Percentiles rank a stretch among this genome's conserved stretches.
Evolutionary conservation across 2,113 vertebrate genomes (phyloP).

Genomic region (Mastomys natalensis): DNA sequence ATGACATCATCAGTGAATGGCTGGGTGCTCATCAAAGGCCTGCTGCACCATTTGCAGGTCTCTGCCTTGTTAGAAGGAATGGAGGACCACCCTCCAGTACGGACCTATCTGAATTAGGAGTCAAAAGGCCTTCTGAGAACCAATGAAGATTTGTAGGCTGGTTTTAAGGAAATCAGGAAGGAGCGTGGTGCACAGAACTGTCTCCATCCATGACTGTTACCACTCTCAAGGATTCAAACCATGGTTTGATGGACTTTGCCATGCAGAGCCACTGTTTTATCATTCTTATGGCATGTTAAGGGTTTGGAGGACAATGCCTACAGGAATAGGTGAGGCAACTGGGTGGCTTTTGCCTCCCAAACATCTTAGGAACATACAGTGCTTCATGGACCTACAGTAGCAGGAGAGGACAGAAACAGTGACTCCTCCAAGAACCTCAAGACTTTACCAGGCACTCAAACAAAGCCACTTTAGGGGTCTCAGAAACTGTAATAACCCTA

Average conservation of each 20-base stretch:
- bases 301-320: not conserved
- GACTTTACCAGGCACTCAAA: not conserved
- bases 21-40: not conserved
- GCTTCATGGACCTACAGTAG: not conserved
- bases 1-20: not conserved
- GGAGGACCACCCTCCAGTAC: not conserved
- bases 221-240: slow-evolving; percentile 26
- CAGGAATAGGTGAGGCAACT: not conserved
- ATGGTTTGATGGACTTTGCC: not conserved
- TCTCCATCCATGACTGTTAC: not conserved
- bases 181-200: not conserved
- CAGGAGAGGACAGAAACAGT: not conserved
- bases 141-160: not conserved
- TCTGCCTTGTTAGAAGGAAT: not conserved
- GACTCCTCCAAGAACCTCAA: not conserved
- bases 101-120: not conserved
- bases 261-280: not conserved
- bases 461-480: not conserved
- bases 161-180: not conserved
- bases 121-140: not conserved
- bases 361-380: not conserved
- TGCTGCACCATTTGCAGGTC: not conserved
- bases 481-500: not conserved
- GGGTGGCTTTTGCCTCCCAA: not conserved
- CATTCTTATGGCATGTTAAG: not conserved